phyloP scores from a whole-genome alignment of 2,888 invertebrate genomes.

The Cataglyphis albicans region DNA sequence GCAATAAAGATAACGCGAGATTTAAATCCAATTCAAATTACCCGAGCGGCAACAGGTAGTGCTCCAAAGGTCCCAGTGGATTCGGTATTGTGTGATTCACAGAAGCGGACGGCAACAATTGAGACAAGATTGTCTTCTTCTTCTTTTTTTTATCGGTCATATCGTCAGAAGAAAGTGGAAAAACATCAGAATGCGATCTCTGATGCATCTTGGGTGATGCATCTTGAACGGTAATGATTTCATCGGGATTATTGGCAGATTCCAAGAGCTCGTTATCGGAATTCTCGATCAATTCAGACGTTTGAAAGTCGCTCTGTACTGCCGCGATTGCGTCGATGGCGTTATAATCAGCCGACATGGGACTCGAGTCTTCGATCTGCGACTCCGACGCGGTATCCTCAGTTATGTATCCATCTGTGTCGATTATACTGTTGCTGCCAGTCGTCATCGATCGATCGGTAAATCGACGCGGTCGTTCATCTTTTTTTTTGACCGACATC shows the following conservation, averaged over 20 bases:
- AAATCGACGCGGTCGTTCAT: slow-evolving; percentile 84
- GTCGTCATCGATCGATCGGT: slow-evolving; percentile 76
- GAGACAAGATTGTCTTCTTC: slow-evolving; percentile 89
- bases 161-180: slow-evolving; percentile 79
- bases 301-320: slow-evolving; percentile 74
- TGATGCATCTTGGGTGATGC: slow-evolving; percentile 83
- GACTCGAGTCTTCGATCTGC: slow-evolving; percentile 84
- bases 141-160: slow-evolving; percentile 87
- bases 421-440: slow-evolving; percentile 73
- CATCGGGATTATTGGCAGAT: slow-evolving; percentile 77
- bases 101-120: slow-evolving; percentile 88
- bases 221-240: slow-evolving; percentile 79
- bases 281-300: slow-evolving; percentile 76
- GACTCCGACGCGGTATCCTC: slow-evolving; percentile 84
- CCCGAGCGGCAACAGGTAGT: slow-evolving; percentile 89
- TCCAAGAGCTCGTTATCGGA: slow-evolving; percentile 80
- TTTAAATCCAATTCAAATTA: slow-evolving; percentile 68
- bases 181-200: slow-evolving; percentile 85
- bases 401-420: slow-evolving; percentile 82
- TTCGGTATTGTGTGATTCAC: slow-evolving; percentile 86
- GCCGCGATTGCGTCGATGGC: slow-evolving; percentile 81
- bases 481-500: slow-evolving; percentile 80
- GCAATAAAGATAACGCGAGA: neutral
- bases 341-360: slow-evolving; percentile 84
- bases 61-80: slow-evolving; percentile 90